Evolutionary conservation across 2,113 vertebrate species (phyloP).

Genomic region (Dunckerocampus dactyliophorus): DNA sequence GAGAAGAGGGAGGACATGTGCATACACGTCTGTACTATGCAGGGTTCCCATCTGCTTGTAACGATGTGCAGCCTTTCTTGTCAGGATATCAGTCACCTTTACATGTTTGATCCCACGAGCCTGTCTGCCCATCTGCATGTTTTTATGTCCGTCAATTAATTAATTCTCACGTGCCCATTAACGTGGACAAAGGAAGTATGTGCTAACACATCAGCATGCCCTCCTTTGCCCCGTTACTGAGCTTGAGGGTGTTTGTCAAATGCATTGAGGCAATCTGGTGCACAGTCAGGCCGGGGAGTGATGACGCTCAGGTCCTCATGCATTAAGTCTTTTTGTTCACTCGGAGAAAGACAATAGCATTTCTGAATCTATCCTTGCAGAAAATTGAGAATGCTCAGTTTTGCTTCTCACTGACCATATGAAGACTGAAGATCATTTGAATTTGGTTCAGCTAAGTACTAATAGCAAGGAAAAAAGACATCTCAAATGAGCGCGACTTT

Average conservation of each 20-base stretch:
- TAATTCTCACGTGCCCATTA: neutral
- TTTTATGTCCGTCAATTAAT: constrained; percentile 15
- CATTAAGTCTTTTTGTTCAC: constrained; percentile 1
- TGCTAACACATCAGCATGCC: neutral
- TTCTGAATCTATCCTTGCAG: neutral
- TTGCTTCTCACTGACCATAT: too few relatives aligned
- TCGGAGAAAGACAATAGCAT: neutral
- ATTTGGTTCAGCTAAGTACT: too few relatives aligned
- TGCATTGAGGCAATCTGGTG: neutral
- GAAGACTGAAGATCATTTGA: too few relatives aligned
- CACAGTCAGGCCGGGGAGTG: neutral
- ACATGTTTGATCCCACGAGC: constrained; percentile 25
- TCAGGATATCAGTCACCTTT: constrained; percentile 28
- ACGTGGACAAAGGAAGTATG: neutral
- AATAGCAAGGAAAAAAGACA: too few relatives aligned
- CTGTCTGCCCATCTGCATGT: constrained; percentile 16
- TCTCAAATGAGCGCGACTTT: too few relatives aligned
- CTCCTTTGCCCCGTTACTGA: neutral
- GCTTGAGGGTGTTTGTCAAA: neutral
- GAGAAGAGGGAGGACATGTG: neutral
- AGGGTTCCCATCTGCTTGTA: constrained; percentile 44
- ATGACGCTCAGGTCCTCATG: neutral
- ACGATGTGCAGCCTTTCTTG: constrained; percentile 19
- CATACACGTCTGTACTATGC: constrained; percentile 7
- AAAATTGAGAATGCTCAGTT: neutral